These are phyloP conservation scores for Xenus cinereus DNA, from an alignment of 2,113 vertebrate species.

Conservation along the genomic window DNA sequence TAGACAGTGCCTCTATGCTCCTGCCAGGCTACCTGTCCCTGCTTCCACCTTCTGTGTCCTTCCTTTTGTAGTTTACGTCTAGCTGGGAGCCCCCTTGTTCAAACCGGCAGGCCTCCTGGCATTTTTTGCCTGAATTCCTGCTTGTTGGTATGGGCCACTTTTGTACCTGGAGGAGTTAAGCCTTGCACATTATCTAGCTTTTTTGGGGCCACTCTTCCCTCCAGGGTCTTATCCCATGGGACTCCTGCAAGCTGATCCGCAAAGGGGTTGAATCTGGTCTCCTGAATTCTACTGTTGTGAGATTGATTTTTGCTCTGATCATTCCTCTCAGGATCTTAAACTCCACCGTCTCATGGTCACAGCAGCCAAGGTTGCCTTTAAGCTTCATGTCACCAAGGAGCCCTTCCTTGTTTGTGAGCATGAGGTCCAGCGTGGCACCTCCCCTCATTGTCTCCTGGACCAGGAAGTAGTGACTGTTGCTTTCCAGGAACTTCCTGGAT, in stretches of 20 bases:
- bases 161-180: background rate
- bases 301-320: background rate
- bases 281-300: background rate
- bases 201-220: background rate
- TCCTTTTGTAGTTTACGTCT: background rate
- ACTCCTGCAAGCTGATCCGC: background rate
- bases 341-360: background rate
- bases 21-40: background rate
- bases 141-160: background rate
- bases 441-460: background rate
- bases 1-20: background rate
- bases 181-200: background rate
- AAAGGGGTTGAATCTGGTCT: background rate
- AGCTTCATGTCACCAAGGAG: background rate
- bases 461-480: background rate
- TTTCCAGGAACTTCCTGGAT: background rate
- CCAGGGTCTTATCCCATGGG: rapidly evolving
- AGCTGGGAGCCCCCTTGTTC: background rate
- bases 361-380: background rate
- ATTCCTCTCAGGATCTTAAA: background rate
- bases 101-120: background rate
- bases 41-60: background rate
- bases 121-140: background rate
- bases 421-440: background rate
- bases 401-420: background rate